Conservation (phyloP, 1,140 invertebrate genomes). For the Psilanteris sp. region DNA sequence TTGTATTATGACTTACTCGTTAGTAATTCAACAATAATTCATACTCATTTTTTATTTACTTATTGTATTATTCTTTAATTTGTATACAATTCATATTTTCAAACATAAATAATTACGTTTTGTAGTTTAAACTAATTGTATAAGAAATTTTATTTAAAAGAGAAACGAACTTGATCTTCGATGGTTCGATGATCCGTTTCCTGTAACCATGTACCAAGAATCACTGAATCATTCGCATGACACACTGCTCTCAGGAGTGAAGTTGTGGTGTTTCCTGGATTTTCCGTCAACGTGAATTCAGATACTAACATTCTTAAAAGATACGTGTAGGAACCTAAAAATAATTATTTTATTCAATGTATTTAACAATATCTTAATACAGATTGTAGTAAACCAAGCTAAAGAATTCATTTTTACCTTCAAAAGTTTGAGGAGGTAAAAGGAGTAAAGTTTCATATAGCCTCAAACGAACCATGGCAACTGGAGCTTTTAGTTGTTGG, state of each 20-base stretch:
- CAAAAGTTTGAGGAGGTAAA: constrained; percentile 90
- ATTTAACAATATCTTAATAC: too few species aligned
- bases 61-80: neutral
- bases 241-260: constrained; percentile 92
- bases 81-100: too few species aligned
- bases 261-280: constrained; percentile 95
- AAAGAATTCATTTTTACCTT: too few species aligned
- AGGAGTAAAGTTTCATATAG: constrained; percentile 94
- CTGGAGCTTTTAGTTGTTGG: constrained; percentile 94
- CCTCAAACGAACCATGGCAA: constrained; percentile 93
- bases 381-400: too few species aligned
- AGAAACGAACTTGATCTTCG: constrained; percentile 93
- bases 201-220: constrained; percentile 92
- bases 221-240: constrained; percentile 93
- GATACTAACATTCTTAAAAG: constrained; percentile 96
- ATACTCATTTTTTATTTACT: neutral
- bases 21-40: too few species aligned
- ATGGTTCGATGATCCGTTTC: constrained; percentile 98
- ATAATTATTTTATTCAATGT: too few species aligned
- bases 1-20: too few species aligned
- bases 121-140: too few species aligned
- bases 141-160: too few species aligned
- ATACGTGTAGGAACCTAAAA: constrained; percentile 88
- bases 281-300: constrained; percentile 97
- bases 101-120: too few species aligned